These are phyloP conservation scores for Sitophilus oryzae DNA, from an alignment of 1,140 invertebrate genomes.

Conservation along the genomic window DNA sequence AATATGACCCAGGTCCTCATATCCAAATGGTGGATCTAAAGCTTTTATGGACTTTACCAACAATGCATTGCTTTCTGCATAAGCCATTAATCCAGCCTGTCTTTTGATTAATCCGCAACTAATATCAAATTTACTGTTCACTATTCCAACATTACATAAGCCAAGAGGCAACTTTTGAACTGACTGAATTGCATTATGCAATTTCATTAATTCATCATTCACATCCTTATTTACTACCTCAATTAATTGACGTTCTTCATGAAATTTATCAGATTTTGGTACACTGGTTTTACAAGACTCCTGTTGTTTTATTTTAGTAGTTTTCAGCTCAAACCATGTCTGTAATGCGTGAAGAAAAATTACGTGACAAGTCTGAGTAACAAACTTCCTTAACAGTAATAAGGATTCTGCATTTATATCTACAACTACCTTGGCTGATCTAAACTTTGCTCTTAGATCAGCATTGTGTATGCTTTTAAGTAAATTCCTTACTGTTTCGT, in stretches of 20 bases:
- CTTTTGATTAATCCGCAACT: conserved; percentile 37
- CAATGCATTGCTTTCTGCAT: conserved; percentile 36
- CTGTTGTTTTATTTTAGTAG: too few relatives aligned
- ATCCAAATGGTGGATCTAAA: conserved; percentile 19
- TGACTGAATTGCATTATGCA: conserved; percentile 24
- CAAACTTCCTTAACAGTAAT: conserved; percentile 35
- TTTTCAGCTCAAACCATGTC: conserved; percentile 37
- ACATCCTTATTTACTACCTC: conserved; percentile 6
- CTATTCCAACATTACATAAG: conserved; percentile 33
- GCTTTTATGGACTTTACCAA: conserved; percentile 27
- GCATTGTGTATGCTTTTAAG: conserved; percentile 28
- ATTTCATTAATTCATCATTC: conserved; percentile 16
- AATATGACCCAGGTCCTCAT: conserved; percentile 28
- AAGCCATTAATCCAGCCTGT: conserved; percentile 29
- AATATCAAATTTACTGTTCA: conserved; percentile 32
- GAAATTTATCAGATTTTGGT: too few relatives aligned
- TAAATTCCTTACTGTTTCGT: conserved; percentile 34
- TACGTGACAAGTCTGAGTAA: conserved; percentile 36
- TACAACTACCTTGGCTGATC: conserved; percentile 35
- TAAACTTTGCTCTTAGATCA: conserved; percentile 33
- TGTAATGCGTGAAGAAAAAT: conserved; percentile 39
- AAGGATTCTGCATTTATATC: conserved; percentile 32
- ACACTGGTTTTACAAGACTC: too few relatives aligned
- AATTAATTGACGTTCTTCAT: conserved; percentile 1
- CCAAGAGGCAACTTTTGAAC: conserved; percentile 26